Conservation (phyloP, 2,888 invertebrate species). For the Coelinius sp. region DNA sequence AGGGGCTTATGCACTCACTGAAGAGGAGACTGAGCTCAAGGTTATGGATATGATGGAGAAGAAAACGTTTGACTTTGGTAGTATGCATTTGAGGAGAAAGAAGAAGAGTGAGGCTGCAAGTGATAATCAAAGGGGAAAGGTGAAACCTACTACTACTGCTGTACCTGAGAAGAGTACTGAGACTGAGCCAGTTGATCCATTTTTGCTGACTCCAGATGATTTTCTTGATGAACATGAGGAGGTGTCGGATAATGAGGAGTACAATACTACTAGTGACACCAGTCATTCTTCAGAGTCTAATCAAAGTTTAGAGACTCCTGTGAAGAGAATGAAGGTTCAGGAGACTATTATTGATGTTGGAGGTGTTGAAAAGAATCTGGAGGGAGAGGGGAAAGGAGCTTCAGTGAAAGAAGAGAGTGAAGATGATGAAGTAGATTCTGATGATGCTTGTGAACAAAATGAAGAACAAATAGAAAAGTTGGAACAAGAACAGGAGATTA, state of each 20-base stretch:
- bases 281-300: neutral
- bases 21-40: neutral
- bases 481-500: no score
- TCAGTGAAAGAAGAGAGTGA: neutral
- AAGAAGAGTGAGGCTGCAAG: neutral
- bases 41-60: neutral
- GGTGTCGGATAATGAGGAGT: neutral
- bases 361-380: neutral
- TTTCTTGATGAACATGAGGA: neutral
- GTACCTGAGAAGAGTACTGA: no score
- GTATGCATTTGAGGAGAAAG: neutral
- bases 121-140: neutral
- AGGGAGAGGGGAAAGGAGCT: neutral
- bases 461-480: neutral
- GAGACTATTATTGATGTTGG: neutral
- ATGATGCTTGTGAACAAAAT: neutral
- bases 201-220: neutral
- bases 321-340: neutral
- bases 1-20: slow-evolving; percentile 36
- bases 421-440: neutral
- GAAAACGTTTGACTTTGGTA: neutral
- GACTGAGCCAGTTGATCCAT: neutral
- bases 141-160: no score
- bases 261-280: neutral
- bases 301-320: neutral